Evolutionary conservation across 1,140 invertebrate genomes (phyloP).

Genomic region (Pollicipes pollicipes): DNA sequence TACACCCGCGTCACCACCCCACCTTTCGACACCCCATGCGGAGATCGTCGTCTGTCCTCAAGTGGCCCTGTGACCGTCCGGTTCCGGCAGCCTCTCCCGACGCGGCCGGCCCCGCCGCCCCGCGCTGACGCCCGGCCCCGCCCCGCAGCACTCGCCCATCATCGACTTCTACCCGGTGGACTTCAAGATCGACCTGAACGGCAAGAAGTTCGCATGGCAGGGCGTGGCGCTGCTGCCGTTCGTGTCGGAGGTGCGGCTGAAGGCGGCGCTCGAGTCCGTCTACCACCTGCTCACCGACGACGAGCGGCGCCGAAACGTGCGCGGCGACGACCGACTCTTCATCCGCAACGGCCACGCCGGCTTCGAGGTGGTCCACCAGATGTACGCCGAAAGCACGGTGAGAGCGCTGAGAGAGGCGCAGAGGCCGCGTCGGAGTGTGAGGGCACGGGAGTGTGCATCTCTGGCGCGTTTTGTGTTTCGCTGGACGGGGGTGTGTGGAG

Average conservation of each 20-base stretch:
- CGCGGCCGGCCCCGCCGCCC: too few species aligned
- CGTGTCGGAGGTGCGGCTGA: slow-evolving; percentile 76
- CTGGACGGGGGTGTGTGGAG: too few species aligned
- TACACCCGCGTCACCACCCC: too few species aligned
- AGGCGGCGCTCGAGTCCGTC: slow-evolving; percentile 63
- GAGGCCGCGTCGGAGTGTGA: too few species aligned
- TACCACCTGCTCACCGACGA: slow-evolving; percentile 58
- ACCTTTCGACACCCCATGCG: too few species aligned
- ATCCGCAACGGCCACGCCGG: slow-evolving; percentile 45
- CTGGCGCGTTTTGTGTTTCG: too few species aligned
- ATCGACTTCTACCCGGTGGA: slow-evolving; percentile 98
- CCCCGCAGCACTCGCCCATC: slow-evolving; percentile 60
- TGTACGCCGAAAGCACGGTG: slow-evolving; percentile 40
- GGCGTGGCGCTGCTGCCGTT: slow-evolving; percentile 95
- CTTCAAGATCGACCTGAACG: slow-evolving; percentile 97
- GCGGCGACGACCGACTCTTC: slow-evolving; percentile 64
- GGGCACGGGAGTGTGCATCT: too few species aligned
- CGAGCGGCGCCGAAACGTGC: slow-evolving; percentile 45
- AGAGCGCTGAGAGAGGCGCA: slow-evolving; percentile 27
- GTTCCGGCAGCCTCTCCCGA: too few species aligned
- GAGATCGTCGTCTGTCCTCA: too few species aligned
- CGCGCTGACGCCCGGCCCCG: too few species aligned
- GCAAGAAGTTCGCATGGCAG: slow-evolving; percentile 99
- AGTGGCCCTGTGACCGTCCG: too few species aligned
- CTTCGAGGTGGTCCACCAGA: slow-evolving; percentile 45